phyloP scores from a whole-genome alignment of 2,888 invertebrate species.

The Campoplex nolae region DNA sequence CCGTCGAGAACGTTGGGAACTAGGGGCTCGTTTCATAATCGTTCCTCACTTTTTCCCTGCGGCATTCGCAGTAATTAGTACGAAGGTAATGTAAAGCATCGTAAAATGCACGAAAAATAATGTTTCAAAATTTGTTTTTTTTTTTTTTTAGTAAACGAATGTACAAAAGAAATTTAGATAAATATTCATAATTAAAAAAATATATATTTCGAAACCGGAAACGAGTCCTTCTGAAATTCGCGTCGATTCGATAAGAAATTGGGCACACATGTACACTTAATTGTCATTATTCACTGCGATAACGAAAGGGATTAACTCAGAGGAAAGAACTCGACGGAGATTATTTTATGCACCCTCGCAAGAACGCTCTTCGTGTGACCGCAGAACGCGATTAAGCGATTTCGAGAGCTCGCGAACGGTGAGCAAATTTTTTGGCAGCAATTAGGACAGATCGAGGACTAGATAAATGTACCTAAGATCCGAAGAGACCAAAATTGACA shows the following conservation, averaged over 20 bases:
- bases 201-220: background rate
- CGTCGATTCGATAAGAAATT: slow-evolving; percentile 4
- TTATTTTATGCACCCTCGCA: slow-evolving; percentile 63
- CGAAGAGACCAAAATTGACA: slow-evolving; percentile 33
- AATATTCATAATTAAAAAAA: slow-evolving; percentile 20
- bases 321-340: slow-evolving; percentile 28
- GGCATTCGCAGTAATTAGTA: background rate
- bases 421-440: slow-evolving; percentile 51
- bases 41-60: background rate
- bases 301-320: background rate
- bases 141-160: background rate
- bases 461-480: slow-evolving; percentile 6
- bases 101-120: background rate
- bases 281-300: slow-evolving; percentile 30
- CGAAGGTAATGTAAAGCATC: background rate
- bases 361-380: slow-evolving; percentile 17
- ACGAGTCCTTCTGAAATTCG: background rate
- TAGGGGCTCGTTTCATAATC: background rate
- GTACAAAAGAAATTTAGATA: background rate
- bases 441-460: slow-evolving; percentile 40
- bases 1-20: background rate
- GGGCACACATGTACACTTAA: background rate
- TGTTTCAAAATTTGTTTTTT: too few relatives aligned
- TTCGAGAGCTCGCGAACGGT: background rate
- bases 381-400: slow-evolving; percentile 36